phyloP scores from a whole-genome alignment of 2,888 invertebrate species.

The Argyra leucocephala region DNA sequence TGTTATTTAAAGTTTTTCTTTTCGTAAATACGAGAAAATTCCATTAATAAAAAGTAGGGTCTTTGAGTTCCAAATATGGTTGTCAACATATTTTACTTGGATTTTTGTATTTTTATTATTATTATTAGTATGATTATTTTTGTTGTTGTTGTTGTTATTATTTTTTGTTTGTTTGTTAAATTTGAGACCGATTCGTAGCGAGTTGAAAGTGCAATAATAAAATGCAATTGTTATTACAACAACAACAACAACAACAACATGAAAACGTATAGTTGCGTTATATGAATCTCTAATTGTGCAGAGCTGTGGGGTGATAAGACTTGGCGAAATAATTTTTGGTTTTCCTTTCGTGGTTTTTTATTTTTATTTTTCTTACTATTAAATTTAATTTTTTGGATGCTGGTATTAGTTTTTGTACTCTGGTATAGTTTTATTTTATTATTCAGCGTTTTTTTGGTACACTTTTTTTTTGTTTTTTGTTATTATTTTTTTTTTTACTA shows the following conservation, averaged over 20 bases:
- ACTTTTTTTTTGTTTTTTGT: not conserved
- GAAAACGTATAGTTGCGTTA: not conserved
- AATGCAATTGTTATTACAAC: not conserved
- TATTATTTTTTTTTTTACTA: not conserved
- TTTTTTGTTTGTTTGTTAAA: not conserved
- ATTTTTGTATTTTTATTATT: not conserved
- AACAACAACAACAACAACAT: no score
- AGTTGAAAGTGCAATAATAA: not conserved
- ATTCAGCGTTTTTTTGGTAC: not conserved
- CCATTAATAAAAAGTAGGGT: constrained; percentile 6
- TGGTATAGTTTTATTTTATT: not conserved
- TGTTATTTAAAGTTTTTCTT: not conserved
- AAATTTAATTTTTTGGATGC: constrained; percentile 2
- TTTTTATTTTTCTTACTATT: not conserved
- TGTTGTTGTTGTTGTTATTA: not conserved
- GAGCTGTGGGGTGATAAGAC: not conserved
- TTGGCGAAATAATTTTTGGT: not conserved
- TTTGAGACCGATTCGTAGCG: not conserved
- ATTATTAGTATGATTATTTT: no score
- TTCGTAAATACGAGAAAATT: not conserved
- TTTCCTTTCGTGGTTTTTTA: not conserved
- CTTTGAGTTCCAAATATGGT: not conserved
- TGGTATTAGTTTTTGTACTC: constrained; percentile 1
- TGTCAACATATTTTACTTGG: not conserved
- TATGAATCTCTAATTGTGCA: not conserved